These are phyloP conservation scores for Streptopelia turtur DNA, from an alignment of 2,797 vertebrate genomes.

Conservation along the genomic window DNA sequence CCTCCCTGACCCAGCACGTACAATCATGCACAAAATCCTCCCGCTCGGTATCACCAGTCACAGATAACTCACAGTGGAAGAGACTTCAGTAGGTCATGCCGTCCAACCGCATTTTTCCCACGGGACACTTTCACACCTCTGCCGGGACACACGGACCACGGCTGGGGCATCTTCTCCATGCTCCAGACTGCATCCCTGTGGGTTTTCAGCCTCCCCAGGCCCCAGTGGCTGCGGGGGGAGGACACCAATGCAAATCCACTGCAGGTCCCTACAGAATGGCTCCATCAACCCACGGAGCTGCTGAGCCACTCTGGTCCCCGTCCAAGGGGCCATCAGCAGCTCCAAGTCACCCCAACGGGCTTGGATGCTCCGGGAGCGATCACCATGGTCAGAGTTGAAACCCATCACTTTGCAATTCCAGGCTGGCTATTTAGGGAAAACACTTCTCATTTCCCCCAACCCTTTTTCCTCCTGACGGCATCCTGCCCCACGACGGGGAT, in stretches of 20 bases:
- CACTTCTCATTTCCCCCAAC: not conserved
- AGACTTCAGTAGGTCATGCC: fast-evolving
- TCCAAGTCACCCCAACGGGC: fast-evolving
- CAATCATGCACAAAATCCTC: not conserved
- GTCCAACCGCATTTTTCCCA: fast-evolving
- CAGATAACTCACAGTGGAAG: not conserved
- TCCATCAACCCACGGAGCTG: not conserved
- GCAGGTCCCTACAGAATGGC: not conserved
- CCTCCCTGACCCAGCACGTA: not conserved
- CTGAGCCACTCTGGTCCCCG: fast-evolving
- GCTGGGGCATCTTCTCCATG: not conserved
- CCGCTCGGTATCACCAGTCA: not conserved
- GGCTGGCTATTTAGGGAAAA: not conserved
- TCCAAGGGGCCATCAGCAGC: not conserved
- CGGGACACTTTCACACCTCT: not conserved
- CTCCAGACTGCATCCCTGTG: not conserved
- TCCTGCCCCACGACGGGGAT: not conserved
- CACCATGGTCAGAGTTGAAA: not conserved
- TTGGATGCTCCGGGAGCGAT: not conserved
- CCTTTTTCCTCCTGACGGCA: conserved; percentile 1
- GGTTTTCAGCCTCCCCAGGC: not conserved
- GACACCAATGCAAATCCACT: fast-evolving
- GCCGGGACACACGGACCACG: fast-evolving
- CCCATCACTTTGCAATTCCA: not conserved
- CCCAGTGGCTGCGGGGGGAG: not conserved